phyloP scores from a whole-genome alignment of 2,797 vertebrate genomes.

The Antennarius maculatus region DNA sequence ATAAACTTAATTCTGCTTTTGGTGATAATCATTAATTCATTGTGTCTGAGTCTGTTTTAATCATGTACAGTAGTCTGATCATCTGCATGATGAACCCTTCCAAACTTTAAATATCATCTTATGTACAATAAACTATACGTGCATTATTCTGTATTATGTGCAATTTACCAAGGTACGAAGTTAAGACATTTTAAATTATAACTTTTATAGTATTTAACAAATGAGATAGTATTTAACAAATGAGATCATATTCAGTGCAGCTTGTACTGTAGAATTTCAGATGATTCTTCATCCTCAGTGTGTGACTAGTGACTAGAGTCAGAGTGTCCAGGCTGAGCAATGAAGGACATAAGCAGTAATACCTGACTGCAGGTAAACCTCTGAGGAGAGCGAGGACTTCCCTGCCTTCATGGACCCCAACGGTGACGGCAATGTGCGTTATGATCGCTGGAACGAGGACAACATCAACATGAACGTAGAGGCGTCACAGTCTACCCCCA shows the following conservation, averaged over 20 bases:
- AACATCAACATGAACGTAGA: constrained; percentile 77
- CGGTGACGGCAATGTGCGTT: constrained; percentile 59
- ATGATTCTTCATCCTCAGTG: background rate
- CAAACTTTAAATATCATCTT: background rate
- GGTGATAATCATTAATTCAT: background rate
- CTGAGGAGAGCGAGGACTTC: constrained; percentile 5
- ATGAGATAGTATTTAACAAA: too few relatives aligned
- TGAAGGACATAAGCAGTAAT: background rate
- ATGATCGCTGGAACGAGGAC: constrained; percentile 84
- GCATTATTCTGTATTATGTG: background rate
- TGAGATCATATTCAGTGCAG: too few relatives aligned
- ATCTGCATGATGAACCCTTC: background rate
- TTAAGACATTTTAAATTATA: too few relatives aligned
- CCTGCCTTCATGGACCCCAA: constrained; percentile 53
- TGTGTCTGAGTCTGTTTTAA: background rate
- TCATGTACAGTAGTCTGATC: background rate
- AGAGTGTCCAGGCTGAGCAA: background rate
- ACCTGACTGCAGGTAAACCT: constrained; percentile 13
- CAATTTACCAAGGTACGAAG: background rate
- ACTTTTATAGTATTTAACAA: too few relatives aligned
- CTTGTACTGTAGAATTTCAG: background rate
- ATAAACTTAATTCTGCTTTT: background rate
- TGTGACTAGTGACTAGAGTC: too few relatives aligned
- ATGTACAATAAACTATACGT: background rate
- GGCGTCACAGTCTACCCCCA: constrained; percentile 57